phyloP scores from a whole-genome alignment of 2,797 vertebrate genomes.

The Oceanodroma leucorhoa region DNA sequence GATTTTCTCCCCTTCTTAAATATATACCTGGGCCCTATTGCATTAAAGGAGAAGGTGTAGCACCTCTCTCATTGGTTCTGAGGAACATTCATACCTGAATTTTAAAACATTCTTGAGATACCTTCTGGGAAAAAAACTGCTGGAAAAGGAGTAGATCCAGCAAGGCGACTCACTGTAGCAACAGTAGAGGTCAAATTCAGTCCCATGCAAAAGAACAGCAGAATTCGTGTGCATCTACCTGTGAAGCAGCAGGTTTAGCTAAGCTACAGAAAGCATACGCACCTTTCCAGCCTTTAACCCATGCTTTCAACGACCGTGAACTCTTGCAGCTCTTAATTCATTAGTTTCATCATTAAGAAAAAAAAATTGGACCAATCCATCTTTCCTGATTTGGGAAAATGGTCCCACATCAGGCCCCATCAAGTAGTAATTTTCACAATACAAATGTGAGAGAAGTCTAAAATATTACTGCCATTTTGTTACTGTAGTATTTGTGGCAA shows the following conservation, averaged over 20 bases:
- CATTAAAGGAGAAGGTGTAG: not conserved
- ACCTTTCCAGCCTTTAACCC: not conserved
- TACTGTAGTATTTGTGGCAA: not conserved
- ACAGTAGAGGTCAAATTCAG: not conserved
- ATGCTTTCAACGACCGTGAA: not conserved
- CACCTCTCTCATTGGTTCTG: not conserved
- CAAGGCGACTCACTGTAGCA: not conserved
- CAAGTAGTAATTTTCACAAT: not conserved
- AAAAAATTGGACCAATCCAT: not conserved
- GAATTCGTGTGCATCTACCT: not conserved
- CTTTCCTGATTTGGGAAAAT: not conserved
- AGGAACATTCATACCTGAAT: not conserved
- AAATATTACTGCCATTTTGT: not conserved
- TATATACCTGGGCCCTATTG: not conserved
- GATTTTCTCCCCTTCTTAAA: conserved; percentile 4
- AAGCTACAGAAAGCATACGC: not conserved
- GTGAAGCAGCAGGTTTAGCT: not conserved
- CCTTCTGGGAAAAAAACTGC: not conserved
- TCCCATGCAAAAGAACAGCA: not conserved
- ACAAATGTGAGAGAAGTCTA: not conserved
- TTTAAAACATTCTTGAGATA: not conserved
- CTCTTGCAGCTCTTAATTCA: not conserved
- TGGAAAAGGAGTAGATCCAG: not conserved
- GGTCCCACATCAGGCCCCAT: accelerated
- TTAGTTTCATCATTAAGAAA: not conserved